Evolutionary conservation across 2,888 invertebrate species (phyloP), one percentile per base, ranked within the genome.

Genomic region (Geotrupes spiniger): DNA sequence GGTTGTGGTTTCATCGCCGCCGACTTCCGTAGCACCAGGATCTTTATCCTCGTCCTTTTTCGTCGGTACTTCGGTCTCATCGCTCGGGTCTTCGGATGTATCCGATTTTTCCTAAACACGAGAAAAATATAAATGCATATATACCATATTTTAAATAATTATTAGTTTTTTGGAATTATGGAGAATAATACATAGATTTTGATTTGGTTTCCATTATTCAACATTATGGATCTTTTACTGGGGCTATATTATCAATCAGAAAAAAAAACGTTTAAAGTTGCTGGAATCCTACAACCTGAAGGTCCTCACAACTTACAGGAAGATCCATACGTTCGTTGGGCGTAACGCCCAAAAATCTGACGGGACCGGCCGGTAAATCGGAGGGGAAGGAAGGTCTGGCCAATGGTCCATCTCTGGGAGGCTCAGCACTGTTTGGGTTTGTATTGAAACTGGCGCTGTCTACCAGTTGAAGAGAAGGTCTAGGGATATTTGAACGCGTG

Each of bases 401-500:
- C 49, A 82, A 80, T 0, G 78, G 76, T 12, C 77, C 76, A 11
- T 72, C 71, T 49, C 66, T 58, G 74, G 68, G 63, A 10, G 65
- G 64, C 51, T 64, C 69, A 68, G 75, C 60, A 68, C 77, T 69
- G 73, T 78, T 46, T 71, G 76, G 76, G 61, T 86, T 80, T 0
- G 90, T 89, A 61, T 89, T 86, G 74, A 91, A 91, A 60, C 87
- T 87, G 57, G 85, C 87, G 58, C 87, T 85, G 66, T 91, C 91
- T 0, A 91, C 87, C 37, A 90, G 75, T 66, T 90, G 90, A 43
- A 89, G 78, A 61, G 87, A 87, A 36, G 89, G 89, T 12, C 90
- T 80, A 57, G 85, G 81, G 57, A 85, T 80, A 61, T 82, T 79
- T 15, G 83, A 79, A 52, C 85, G 80, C 27, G 78, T 73, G 65